Conservation (phyloP, 2,888 invertebrate genomes). For the Parnassius smintheus region DNA sequence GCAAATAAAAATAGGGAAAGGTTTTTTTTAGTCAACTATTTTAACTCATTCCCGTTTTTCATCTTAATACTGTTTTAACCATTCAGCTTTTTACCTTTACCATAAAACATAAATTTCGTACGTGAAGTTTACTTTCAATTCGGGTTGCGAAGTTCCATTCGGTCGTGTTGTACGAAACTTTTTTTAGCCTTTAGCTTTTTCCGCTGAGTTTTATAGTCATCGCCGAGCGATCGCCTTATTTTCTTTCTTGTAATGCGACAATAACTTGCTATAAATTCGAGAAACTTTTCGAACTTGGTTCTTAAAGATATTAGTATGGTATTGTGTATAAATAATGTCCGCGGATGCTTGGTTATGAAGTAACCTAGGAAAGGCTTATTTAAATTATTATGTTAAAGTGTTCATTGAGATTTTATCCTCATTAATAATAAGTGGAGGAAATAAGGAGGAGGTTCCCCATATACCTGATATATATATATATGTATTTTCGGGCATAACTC, state of each 20-base stretch:
- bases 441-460: no score
- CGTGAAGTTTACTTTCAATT: conserved; percentile 24
- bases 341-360: neutral
- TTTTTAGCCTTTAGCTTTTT: conserved; percentile 24
- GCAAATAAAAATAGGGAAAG: no score
- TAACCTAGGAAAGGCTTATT: no score
- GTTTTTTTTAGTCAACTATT: no score
- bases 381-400: no score
- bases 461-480: no score
- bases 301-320: conserved; percentile 19
- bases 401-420: no score
- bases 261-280: conserved; percentile 26
- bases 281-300: conserved; percentile 24
- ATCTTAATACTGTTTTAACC: no score
- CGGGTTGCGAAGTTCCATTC: conserved; percentile 24
- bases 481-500: no score
- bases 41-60: no score
- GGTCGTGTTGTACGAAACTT: conserved; percentile 26
- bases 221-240: conserved; percentile 26
- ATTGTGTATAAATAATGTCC: conserved; percentile 14
- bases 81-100: no score
- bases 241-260: conserved; percentile 25
- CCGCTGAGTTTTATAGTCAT: conserved; percentile 24
- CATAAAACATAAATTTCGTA: conserved; percentile 14
- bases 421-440: no score